phyloP scores from a whole-genome alignment of 2,113 vertebrate species.

The Oxygymnocypris stewartii region DNA sequence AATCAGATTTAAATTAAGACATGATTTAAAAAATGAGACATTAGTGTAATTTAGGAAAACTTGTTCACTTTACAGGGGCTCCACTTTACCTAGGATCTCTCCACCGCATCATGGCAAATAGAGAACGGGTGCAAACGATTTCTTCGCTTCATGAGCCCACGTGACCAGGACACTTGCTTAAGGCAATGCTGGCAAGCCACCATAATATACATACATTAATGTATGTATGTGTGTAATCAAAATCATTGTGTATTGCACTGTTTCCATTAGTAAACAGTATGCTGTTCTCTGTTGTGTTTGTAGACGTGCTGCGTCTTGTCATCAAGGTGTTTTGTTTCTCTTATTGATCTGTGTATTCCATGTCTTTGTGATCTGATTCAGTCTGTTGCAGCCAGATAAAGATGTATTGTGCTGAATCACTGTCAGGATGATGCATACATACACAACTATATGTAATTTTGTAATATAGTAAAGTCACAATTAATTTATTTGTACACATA shows the following conservation, averaged over 20 bases:
- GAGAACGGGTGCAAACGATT: not conserved
- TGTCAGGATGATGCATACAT: conserved; percentile 4
- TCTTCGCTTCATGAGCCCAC: not conserved
- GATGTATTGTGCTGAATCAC: conserved; percentile 1
- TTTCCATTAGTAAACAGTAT: not conserved
- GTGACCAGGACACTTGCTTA: not conserved
- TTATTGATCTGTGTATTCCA: conserved; percentile 13
- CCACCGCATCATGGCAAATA: not conserved
- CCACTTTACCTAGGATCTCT: not conserved
- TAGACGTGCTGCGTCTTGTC: not conserved
- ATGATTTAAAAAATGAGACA: not conserved
- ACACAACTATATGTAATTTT: conserved; percentile 17
- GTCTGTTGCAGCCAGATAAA: conserved; percentile 11
- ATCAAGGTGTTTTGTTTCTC: conserved; percentile 14
- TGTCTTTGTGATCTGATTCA: conserved; percentile 19
- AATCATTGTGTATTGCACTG: not conserved
- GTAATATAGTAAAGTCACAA: not conserved
- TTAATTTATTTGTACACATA: not conserved
- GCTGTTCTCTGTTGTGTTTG: conserved; percentile 2
- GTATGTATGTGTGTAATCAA: not conserved
- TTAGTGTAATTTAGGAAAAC: not conserved
- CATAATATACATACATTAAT: not conserved
- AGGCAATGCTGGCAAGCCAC: conserved; percentile 6
- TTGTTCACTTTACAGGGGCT: not conserved
- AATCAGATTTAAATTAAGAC: not conserved